These are phyloP conservation scores for Holcopasites calliopsidis DNA, from an alignment of 1,140 invertebrate species.

Conservation along the genomic window DNA sequence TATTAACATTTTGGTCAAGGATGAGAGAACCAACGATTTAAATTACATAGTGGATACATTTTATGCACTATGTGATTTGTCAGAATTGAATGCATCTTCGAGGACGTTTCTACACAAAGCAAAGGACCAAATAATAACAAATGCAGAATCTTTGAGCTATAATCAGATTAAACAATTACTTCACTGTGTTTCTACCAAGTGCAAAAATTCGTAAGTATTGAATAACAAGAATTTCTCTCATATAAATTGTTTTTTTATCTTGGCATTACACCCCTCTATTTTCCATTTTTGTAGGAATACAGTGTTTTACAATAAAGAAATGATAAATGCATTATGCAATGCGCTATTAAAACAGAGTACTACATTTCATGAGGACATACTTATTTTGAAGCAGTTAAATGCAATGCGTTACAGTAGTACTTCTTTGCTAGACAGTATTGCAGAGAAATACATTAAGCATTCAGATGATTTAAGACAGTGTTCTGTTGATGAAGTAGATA, in stretches of 20 bases:
- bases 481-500: conserved; percentile 57
- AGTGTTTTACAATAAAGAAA: conserved; percentile 81
- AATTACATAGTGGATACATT: conserved; percentile 14
- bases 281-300: conserved; percentile 49
- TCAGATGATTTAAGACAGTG: conserved; percentile 66
- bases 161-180: conserved; percentile 78
- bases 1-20: conserved; percentile 16
- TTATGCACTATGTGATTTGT: conserved; percentile 9
- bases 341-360: conserved; percentile 63
- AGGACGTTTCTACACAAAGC: conserved; percentile 2
- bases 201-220: conserved; percentile 39
- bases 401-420: conserved; percentile 80
- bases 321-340: conserved; percentile 76
- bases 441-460: conserved; percentile 74
- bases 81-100: not conserved
- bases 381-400: conserved; percentile 78
- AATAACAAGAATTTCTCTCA: not conserved
- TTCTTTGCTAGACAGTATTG: conserved; percentile 80
- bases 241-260: not conserved
- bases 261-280: too few species aligned
- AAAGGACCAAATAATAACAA: conserved; percentile 24
- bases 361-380: conserved; percentile 49
- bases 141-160: conserved; percentile 72
- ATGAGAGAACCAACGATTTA: not conserved
- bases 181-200: conserved; percentile 72